These are phyloP conservation scores for Eira barbara DNA, from an alignment of 2,113 vertebrate species.

Conservation along the genomic window DNA sequence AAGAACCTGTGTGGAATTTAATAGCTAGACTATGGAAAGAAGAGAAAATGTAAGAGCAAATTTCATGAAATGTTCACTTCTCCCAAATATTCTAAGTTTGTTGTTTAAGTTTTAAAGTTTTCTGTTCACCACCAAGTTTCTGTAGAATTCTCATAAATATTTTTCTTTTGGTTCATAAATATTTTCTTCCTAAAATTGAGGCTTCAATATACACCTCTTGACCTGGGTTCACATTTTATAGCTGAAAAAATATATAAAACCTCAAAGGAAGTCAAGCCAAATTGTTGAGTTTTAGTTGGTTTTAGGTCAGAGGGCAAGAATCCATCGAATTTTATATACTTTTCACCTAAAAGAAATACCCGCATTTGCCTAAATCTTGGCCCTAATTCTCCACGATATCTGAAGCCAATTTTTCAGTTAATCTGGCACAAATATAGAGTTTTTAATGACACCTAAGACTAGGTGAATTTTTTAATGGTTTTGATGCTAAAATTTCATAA, in stretches of 20 bases:
- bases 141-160: not conserved
- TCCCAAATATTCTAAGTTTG: not conserved
- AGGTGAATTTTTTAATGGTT: not conserved
- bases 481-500: constrained; percentile 36
- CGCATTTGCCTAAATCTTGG: constrained; percentile 16
- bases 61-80: not conserved
- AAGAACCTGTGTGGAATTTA: not conserved
- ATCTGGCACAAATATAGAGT: not conserved
- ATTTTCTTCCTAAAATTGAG: constrained; percentile 30
- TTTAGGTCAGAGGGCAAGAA: constrained; percentile 45
- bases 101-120: constrained; percentile 7
- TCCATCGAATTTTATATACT: not conserved
- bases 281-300: constrained; percentile 39
- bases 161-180: constrained; percentile 36
- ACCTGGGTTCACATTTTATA: constrained; percentile 37
- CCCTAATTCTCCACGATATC: not conserved
- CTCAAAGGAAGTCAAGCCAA: constrained; percentile 41
- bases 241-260: constrained; percentile 26
- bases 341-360: constrained; percentile 14
- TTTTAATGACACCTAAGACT: not conserved
- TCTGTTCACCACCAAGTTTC: not conserved
- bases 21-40: not conserved
- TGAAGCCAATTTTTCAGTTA: not conserved
- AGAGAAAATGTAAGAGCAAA: not conserved
- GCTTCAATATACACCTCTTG: not conserved